Base-by-base conservation (phyloP, 2,113 vertebrate species). In the Indri indri region DNA sequence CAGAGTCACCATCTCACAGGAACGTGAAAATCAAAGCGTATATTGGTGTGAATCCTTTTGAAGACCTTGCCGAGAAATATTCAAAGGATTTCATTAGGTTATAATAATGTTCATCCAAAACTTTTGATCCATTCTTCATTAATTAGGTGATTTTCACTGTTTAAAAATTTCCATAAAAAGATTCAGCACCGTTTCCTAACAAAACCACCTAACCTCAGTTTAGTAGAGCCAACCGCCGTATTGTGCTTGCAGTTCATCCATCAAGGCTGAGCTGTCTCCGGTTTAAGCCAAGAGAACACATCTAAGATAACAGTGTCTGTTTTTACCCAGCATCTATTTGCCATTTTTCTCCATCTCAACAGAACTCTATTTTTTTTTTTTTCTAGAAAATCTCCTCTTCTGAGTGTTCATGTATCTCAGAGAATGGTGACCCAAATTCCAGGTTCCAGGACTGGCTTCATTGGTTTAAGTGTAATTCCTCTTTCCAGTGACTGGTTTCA, bases 101-200 rank as follows among this genome's bases (percentile, higher is more conserved):
- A 17, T 57, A 77, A 34, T 42, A 83, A 90, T 45, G 42, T 83
- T 52, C 79, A 87, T 54, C 3, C 45, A 25, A 90, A 71, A 8
- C 47, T 16, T 89, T 59, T 90, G 34, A 66, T 86, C 27, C 32
- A 63, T 5, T 68, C n/a, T 74, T 86, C n/a, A 76, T 13, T 13
- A 2, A 27, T 59, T 80, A 80, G 47, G 32, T 91, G 12, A 32
- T 82, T 95, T 96, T 91, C 59, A 59, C 27, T 65, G 14, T 65
- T 92, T 79, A 84, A 79, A 85, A 84, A 20, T 95, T 91, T 91
- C 50, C 74, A 40, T 37, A 86, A 79, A 82, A 42, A 22, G 27
- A 40, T 66, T 88, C 85, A 92, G 20, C 7, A 79, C 40, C 27
- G 47, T 17, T 73, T 93, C 40, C 88, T 32, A 93, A 68, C 61